Base-by-base conservation (phyloP, 2,797 vertebrate genomes). In the Prionace glauca region DNA sequence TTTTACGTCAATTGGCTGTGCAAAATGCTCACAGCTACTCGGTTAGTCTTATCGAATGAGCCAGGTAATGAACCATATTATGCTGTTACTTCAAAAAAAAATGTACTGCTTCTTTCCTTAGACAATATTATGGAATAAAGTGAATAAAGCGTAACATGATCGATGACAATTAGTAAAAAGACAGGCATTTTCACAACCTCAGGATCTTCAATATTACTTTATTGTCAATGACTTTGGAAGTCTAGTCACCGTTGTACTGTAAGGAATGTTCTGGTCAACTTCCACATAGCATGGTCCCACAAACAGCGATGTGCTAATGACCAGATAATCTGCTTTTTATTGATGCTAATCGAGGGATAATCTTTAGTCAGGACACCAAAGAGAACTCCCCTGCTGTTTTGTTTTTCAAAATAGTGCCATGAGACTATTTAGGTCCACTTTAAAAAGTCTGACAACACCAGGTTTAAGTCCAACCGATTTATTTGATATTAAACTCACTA, bases 41-140 rank as follows among this genome's bases (percentile, higher is more conserved):
- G 32, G 60, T 62, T 90, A 90, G 56, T 65, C 14, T n/a, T 90
- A 62, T 62, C 60, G 29, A 90, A 90, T 16, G 60, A 90, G 56
- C 3, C 87, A 62, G 41, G 32, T 18, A 65, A 69, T 67, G n/a
- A 92, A 67, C 32, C 20, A 92, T n/a, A n/a, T n/a, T 36, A 12
- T 24, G 20, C 90, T 92, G 90, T 69, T 67, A 92, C 29, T 69
- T 92, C 90, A 92, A n/a, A 92, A 41, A 56, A 65, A 69, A 92
- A 69, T 92, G 24, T 67, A 41, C n/a, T 69, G 4, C 90, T 36
- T 92, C 62, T 41, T 41, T 41, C n/a, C 69, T 69, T 92, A n/a
- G 62, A 32, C 62, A 20, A 67, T 22, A 90, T 16, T 41, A 67
- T 67, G 65, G 20, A 20, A 92, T 92, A 41, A 69, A 10, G 20